A percentile compares a stretch with the other conserved stretches of the same genome.
Evolutionary conservation across 2,888 invertebrate genomes (phyloP).

Genomic region (Pycnomerus fuliginosus): DNA sequence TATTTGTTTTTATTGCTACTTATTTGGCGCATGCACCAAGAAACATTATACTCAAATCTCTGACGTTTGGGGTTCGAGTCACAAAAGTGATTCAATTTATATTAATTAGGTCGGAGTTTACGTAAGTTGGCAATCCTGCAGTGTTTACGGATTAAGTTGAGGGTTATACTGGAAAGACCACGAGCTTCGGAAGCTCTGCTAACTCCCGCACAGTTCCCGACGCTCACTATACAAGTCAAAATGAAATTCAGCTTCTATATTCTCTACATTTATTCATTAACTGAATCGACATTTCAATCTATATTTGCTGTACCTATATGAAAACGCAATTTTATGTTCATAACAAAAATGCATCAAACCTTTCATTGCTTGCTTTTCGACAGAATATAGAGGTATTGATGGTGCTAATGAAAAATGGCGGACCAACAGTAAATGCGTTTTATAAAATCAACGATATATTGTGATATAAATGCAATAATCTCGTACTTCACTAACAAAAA

Average conservation of each 20-base stretch:
- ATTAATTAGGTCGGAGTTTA: constrained; percentile 32
- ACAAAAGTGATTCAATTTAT: constrained; percentile 29
- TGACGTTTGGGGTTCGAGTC: constrained; percentile 3
- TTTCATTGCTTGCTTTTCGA: constrained; percentile 20
- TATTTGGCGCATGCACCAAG: constrained; percentile 1
- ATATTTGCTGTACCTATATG: constrained; percentile 9
- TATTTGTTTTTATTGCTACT: constrained; percentile 9
- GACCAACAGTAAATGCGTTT: constrained; percentile 29
- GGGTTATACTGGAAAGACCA: constrained; percentile 23
- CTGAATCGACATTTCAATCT: neutral
- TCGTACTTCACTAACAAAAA: too few species aligned
- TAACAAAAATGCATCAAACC: constrained; percentile 24
- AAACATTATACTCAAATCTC: too few species aligned
- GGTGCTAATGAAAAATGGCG: constrained; percentile 31
- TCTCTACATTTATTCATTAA: neutral
- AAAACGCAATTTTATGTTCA: constrained; percentile 5
- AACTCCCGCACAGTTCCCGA: constrained; percentile 16
- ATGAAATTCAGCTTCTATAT: too few species aligned
- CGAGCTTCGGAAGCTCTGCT: constrained; percentile 14
- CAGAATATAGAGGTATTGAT: constrained; percentile 18
- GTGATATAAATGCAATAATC: constrained; percentile 19
- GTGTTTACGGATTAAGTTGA: constrained; percentile 35
- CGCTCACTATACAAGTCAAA: too few species aligned
- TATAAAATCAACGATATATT: constrained; percentile 15
- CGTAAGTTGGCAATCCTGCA: constrained; percentile 33